Conservation (phyloP, 2,113 vertebrate genomes). For the Phodopus roborovskii region DNA sequence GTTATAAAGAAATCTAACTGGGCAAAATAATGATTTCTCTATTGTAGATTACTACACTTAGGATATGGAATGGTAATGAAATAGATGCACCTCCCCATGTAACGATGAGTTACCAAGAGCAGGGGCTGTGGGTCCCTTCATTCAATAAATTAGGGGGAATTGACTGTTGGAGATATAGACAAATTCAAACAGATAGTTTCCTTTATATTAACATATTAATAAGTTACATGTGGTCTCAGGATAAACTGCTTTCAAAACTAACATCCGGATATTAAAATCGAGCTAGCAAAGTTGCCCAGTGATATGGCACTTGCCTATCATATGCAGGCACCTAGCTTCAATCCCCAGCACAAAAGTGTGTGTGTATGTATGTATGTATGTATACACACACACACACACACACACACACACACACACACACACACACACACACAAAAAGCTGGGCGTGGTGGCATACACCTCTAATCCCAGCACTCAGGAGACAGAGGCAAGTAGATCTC, state of each 20-base stretch:
- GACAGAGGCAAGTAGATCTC: not conserved
- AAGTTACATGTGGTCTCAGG: not conserved
- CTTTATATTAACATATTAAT: not conserved
- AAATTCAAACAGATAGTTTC: conserved; percentile 6
- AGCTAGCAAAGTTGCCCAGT: not conserved
- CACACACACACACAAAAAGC: not conserved
- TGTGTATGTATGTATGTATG: no score
- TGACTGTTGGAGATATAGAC: not conserved
- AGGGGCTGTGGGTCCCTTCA: not conserved
- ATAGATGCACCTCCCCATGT: not conserved
- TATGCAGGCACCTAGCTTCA: not conserved
- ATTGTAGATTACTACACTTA: not conserved
- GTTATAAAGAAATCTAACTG: not conserved
- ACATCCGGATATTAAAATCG: not conserved
- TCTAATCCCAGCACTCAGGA: not conserved
- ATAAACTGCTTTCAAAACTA: conserved; percentile 50
- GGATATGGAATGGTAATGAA: not conserved
- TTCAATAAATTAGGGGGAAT: not conserved
- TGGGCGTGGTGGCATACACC: not conserved
- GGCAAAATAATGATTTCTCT: not conserved
- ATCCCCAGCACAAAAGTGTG: not conserved
- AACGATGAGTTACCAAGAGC: not conserved
- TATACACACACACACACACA: no score
- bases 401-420: no score
- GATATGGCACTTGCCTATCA: not conserved